Conservation (phyloP, 92 coral and sea anemone species). For the Bergia sp. region DNA sequence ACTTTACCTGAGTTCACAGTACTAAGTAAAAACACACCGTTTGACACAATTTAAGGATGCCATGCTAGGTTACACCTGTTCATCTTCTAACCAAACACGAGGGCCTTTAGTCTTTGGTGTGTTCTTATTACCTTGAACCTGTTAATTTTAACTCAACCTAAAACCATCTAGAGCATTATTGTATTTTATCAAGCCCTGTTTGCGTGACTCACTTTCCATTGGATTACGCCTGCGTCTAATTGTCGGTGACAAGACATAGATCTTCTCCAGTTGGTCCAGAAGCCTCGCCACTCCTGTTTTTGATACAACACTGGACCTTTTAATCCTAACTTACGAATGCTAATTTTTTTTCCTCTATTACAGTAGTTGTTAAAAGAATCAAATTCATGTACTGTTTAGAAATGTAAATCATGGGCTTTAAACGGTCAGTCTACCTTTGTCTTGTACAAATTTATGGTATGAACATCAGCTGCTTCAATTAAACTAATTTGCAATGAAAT, state of each 20-base stretch:
- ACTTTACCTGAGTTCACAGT: background rate
- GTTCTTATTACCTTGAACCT: background rate
- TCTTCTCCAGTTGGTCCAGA: conserved; percentile 43
- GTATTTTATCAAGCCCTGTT: background rate
- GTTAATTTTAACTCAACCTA: background rate
- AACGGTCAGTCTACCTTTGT: background rate
- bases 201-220: conserved; percentile 32
- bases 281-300: conserved; percentile 42
- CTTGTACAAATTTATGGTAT: too few relatives aligned
- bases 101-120: background rate
- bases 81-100: background rate
- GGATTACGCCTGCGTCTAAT: conserved; percentile 13
- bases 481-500: background rate
- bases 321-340: background rate
- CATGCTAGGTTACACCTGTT: background rate
- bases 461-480: background rate
- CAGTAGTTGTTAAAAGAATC: background rate
- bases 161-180: background rate
- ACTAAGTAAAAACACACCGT: background rate
- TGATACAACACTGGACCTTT: conserved; percentile 11
- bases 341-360: background rate
- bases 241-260: conserved; percentile 23
- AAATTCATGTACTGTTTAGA: background rate
- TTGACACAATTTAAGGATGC: background rate
- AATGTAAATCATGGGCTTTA: background rate